A percentile compares a stretch with the other conserved stretches of the same genome.
Evolutionary conservation across 2,113 vertebrate species (phyloP).

Genomic region (Todiramphus chloris): DNA sequence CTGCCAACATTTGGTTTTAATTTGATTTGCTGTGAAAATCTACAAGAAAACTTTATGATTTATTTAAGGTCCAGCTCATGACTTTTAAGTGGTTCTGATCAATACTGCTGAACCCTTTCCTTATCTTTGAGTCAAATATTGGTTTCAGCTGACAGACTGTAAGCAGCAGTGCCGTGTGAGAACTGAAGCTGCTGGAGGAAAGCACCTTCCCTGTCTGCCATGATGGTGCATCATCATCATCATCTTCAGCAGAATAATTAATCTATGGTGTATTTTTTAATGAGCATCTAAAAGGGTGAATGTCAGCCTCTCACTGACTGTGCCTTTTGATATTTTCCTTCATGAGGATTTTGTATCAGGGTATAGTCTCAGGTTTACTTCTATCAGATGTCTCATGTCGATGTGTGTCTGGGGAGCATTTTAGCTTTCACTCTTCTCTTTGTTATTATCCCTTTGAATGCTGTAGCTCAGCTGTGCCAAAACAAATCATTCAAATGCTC

Average conservation of each 20-base stretch:
- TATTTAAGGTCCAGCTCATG: background rate
- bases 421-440: background rate
- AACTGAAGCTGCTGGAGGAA: background rate
- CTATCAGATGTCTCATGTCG: background rate
- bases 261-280: background rate
- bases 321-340: background rate
- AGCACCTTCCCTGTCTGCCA: background rate
- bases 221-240: rapidly evolving
- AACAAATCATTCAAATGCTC: background rate
- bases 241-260: background rate
- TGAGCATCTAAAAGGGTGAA: background rate
- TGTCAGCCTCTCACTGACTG: background rate
- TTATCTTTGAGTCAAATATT: background rate
- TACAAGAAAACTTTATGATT: background rate
- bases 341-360: background rate
- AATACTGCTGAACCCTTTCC: background rate
- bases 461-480: background rate
- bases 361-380: background rate
- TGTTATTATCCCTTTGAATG: background rate
- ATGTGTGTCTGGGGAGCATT: background rate
- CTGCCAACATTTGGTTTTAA: background rate
- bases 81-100: background rate
- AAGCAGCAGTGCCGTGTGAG: background rate
- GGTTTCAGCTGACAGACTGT: background rate
- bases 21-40: background rate